Evolutionary conservation across 2,888 invertebrate species (phyloP).

Genomic region (Adelphocoris suturalis): DNA sequence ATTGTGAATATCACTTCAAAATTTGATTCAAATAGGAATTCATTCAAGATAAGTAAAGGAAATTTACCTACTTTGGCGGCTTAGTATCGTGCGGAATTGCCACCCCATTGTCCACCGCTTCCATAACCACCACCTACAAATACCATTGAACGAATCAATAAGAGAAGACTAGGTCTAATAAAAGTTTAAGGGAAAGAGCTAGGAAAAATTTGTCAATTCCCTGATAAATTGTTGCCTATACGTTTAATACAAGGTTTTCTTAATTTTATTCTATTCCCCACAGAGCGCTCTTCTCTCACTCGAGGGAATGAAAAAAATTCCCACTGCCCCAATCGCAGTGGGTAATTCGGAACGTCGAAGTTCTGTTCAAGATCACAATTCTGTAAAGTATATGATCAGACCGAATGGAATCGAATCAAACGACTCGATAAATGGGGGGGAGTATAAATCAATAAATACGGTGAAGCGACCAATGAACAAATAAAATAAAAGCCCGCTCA

Average conservation of each 20-base stretch:
- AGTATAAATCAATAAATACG: not conserved
- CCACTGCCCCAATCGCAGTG: constrained; percentile 27
- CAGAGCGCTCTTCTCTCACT: not conserved
- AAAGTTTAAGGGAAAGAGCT: not conserved
- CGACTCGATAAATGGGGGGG: not conserved
- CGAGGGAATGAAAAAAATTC: not conserved
- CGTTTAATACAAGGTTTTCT: too few species aligned
- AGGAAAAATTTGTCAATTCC: not conserved
- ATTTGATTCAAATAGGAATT: constrained; percentile 27
- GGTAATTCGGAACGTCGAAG: not conserved
- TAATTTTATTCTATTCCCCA: not conserved
- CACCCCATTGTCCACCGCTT: constrained; percentile 61
- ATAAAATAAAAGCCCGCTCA: constrained; percentile 31
- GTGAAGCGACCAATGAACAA: not conserved
- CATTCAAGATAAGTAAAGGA: constrained; percentile 7
- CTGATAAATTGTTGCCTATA: not conserved
- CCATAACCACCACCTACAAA: constrained; percentile 69
- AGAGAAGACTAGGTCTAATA: not conserved
- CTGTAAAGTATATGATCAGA: not conserved
- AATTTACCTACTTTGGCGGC: constrained; percentile 65
- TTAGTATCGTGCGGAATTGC: constrained; percentile 68
- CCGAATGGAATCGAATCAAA: too few species aligned
- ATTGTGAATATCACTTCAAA: not conserved
- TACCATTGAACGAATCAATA: constrained; percentile 49
- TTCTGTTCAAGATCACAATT: not conserved